Base-by-base conservation (phyloP, 2,888 invertebrate genomes). In the Palloptera scutellata region DNA sequence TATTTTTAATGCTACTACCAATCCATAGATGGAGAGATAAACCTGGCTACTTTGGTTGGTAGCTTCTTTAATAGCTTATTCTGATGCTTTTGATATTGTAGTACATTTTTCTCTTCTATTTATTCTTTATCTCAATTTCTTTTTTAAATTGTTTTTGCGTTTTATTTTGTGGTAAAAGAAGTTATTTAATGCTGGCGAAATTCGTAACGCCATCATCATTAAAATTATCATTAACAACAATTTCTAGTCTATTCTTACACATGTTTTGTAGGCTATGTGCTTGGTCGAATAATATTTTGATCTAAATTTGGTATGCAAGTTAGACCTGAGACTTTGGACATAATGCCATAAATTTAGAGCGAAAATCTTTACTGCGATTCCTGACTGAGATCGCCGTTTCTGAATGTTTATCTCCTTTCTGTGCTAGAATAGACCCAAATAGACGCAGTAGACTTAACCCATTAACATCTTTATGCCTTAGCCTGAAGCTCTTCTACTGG, bases 201-300 rank as follows among this genome's bases (percentile, higher is more conserved):
- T 69, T 69, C 62, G 69, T 69, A 62, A 69, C 62, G 69, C 66
- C 63, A 63, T 59, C 63, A 54, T 66, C 52, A 63, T 66, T 62
- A 66, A 69, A 66, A 17, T 54, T 40, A 66, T 66, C 53, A 69
- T 66, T 69, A 69, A 63, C 60, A 51, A 17, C 19, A 60, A 54
- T 48, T 62, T 57, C 53, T 53, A 45, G 41, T 57, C 59, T 30
- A 6, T 30, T 20, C 19, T 30, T 45, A n/a, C n/a, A n/a, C n/a
- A 17, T 13, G 60, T 30, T 30, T 61, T 15, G 30, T 8, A 13
- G 15, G 1, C 15, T 13, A 11, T 40, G 9, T 15, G 57, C 1
- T 30, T 2, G 30, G 30, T 30, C 30, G 30, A 30, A 30, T 30
- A 30, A 30, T 6, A 30, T 30, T 30, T 2, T 30, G 2, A 30